Percentiles rank a stretch among this genome's conserved stretches.
Conservation (phyloP, 2,113 vertebrate genomes). For the Geococcyx californianus region DNA sequence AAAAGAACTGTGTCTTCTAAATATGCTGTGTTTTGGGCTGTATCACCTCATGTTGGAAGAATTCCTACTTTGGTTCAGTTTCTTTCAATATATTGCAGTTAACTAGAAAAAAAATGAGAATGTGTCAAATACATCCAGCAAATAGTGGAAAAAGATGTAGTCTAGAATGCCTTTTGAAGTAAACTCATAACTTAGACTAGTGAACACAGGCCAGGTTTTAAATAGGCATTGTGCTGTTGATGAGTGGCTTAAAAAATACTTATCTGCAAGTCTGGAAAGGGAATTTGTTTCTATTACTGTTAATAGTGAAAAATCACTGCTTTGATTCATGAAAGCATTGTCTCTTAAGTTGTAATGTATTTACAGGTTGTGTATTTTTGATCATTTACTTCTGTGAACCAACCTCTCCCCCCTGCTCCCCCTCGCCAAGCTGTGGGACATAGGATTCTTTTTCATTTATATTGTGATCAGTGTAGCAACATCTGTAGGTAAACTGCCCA, state of each 20-base stretch:
- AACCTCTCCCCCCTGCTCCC: fast-evolving
- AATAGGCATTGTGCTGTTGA: neutral
- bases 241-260: neutral
- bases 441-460: neutral
- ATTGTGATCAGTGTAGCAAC: neutral
- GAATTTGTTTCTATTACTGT: neutral
- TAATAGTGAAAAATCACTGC: neutral
- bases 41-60: neutral
- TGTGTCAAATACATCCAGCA: neutral
- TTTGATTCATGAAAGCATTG: neutral
- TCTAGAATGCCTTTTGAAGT: neutral
- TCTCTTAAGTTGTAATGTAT: neutral
- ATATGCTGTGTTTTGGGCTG: neutral
- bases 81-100: neutral
- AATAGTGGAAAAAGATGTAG: neutral
- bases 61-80: neutral
- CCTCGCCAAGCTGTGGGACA: neutral
- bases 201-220: neutral
- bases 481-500: neutral
- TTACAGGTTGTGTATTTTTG: neutral
- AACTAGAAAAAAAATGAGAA: neutral
- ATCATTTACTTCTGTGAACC: neutral
- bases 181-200: neutral
- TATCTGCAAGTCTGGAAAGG: neutral
- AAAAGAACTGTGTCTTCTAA: neutral